Percentiles rank a stretch among this genome's conserved stretches.
Evolutionary conservation across 2,888 invertebrate species (phyloP).

Genomic region (Linhomoeus sp.): DNA sequence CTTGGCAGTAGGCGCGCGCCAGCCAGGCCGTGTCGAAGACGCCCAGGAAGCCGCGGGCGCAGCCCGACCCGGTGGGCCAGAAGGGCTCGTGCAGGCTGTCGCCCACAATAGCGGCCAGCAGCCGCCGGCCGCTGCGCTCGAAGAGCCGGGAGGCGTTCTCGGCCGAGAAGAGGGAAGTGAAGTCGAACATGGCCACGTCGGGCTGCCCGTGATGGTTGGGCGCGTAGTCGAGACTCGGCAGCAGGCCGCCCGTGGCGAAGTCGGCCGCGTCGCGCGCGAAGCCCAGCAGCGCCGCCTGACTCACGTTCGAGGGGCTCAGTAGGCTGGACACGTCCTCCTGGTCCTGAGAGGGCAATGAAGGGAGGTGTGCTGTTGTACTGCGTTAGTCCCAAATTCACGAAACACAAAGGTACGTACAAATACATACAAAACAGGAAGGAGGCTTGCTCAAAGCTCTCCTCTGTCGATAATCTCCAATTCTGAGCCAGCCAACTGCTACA

Average conservation of each 20-base stretch:
- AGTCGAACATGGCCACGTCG: conserved; percentile 95
- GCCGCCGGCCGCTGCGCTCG: conserved; percentile 50
- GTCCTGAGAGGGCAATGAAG: no score
- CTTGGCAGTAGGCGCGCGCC: conserved; percentile 56
- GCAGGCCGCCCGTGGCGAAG: conserved; percentile 47
- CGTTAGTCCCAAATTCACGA: no score
- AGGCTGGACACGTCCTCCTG: conserved; percentile 68
- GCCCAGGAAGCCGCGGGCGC: conserved; percentile 85
- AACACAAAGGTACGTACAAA: no score
- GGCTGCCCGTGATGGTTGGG: conserved; percentile 92
- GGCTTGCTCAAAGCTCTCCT: no score
- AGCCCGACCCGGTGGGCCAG: conserved; percentile 97
- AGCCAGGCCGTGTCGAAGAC: conserved; percentile 92
- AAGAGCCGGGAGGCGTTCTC: conserved; percentile 75
- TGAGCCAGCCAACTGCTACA: no score
- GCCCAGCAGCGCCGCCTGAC: conserved; percentile 61
- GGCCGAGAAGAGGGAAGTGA: conserved; percentile 93
- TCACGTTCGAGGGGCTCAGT: conserved; percentile 67
- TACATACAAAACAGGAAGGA: no score
- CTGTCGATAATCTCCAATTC: no score
- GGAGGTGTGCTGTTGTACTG: no score
- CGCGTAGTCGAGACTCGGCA: conserved; percentile 53
- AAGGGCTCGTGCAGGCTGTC: conserved; percentile 82
- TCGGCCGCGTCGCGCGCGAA: conserved; percentile 88
- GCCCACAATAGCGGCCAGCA: conserved; percentile 75